Evolutionary conservation across 1,140 invertebrate species (phyloP).

Genomic region (Magallana angulata): DNA sequence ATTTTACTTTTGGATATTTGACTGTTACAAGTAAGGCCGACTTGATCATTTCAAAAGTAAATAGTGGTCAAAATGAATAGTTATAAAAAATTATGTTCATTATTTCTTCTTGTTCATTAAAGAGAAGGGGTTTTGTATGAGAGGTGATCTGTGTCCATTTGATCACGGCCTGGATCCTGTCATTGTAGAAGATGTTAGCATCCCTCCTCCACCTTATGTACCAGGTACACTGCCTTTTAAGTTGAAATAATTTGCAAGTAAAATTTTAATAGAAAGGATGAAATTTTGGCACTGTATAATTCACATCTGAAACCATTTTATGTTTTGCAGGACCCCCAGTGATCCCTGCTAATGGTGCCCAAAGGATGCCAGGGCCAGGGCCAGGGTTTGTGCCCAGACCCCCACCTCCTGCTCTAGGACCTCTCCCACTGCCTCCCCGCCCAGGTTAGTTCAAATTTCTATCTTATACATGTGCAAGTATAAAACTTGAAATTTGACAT

Average conservation of each 20-base stretch:
- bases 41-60: too few species aligned
- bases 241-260: background rate
- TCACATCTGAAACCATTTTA: background rate
- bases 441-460: conserved; percentile 43
- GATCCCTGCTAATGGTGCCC: conserved; percentile 44
- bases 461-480: too few species aligned
- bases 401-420: conserved; percentile 35
- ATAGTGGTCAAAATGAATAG: too few species aligned
- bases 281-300: too few species aligned
- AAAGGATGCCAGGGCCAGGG: conserved; percentile 46
- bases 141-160: conserved; percentile 95
- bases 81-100: background rate
- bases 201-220: conserved; percentile 58
- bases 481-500: too few species aligned
- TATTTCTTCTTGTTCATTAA: conserved; percentile 46
- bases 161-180: conserved; percentile 97
- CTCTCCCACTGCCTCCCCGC: conserved; percentile 42
- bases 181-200: conserved; percentile 89
- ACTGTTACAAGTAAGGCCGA: too few species aligned
- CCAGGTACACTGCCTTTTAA: conserved; percentile 49
- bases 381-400: conserved; percentile 41
- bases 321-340: conserved; percentile 25
- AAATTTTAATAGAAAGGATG: too few species aligned
- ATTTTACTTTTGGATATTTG: background rate
- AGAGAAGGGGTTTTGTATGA: conserved; percentile 97